Evolutionary conservation across 1,140 invertebrate species (phyloP).

Genomic region (Zaprionus ornatus): DNA sequence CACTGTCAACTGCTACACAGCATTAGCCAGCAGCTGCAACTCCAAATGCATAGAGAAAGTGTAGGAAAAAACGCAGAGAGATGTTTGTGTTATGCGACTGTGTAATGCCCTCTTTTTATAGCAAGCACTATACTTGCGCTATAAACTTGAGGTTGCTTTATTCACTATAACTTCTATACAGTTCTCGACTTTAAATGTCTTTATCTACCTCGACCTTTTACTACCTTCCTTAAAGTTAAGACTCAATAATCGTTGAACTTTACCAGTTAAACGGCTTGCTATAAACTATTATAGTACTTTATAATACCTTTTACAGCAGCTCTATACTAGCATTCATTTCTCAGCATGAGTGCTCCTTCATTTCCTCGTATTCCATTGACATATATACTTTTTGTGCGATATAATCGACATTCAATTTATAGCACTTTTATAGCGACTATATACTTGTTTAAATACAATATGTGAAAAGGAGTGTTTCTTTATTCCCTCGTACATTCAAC

Average conservation of each 20-base stretch:
- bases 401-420: not conserved
- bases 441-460: no score
- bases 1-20: not conserved
- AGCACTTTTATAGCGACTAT: not conserved
- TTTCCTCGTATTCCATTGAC: no score
- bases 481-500: no score
- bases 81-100: not conserved
- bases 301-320: no score
- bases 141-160: not conserved
- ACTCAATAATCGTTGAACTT: not conserved
- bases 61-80: not conserved
- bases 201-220: not conserved
- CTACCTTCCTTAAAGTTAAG: not conserved
- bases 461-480: no score
- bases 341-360: no score
- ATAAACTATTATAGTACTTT: no score
- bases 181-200: not conserved
- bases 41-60: constrained; percentile 41
- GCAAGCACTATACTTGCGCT: not conserved
- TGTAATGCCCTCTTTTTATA: not conserved
- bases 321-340: no score
- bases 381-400: no score
- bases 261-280: no score
- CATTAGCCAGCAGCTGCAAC: constrained; percentile 25
- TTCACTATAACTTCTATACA: no score